Base-by-base conservation (phyloP, 2,113 vertebrate species). In the Heptranchias perlo region DNA sequence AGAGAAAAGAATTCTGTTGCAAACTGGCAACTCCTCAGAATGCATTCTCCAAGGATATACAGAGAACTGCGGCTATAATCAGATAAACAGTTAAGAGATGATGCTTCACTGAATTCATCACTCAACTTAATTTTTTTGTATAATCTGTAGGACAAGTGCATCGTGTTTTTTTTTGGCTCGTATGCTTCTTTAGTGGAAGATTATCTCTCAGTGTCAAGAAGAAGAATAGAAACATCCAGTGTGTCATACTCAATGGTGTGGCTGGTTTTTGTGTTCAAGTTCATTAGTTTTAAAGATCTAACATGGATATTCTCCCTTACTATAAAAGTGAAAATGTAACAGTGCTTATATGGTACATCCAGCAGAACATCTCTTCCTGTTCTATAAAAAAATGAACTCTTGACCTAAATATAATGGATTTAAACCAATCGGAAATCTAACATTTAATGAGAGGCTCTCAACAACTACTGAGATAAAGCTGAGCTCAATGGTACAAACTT, bases 91-190 rank as follows among this genome's bases (percentile, higher is more conserved):
- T 95, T 69, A 73, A 49, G 94, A 69, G 65, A 69, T 69, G 28
- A 52, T 67, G 62, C 65, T 95, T 95, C 65, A 95, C 94, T 95
- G 49, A 95, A 95, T 13, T 44, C 94, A 95, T 73, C 94, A 95
- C 23, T 52, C 47, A 69, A 52, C 10, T 93, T 21, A 82, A 76
- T 31, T n/a, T 18, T 94, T 44, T 69, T 95, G 44, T 52, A 95
- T 52, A 95, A 95, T 5, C 23, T 52, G 13, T 67, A 62, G 89
- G 16, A 82, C 89, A 95, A 95, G 39, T 95, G 44, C n/a, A 95
- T 16, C 28, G 62, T 18, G 39, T 49, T 69, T 95, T 52, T 65
- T 25, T 67, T 95, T n/a, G 6, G 28, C 14, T 47, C 31, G 54
- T n/a, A 58, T 91, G 49, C 25, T 82, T 91, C 47, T 69, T 94